A percentile compares a stretch with the other conserved stretches of the same genome.
phyloP scores from a whole-genome alignment of 2,888 invertebrate species.

The Thelaira solivaga region DNA sequence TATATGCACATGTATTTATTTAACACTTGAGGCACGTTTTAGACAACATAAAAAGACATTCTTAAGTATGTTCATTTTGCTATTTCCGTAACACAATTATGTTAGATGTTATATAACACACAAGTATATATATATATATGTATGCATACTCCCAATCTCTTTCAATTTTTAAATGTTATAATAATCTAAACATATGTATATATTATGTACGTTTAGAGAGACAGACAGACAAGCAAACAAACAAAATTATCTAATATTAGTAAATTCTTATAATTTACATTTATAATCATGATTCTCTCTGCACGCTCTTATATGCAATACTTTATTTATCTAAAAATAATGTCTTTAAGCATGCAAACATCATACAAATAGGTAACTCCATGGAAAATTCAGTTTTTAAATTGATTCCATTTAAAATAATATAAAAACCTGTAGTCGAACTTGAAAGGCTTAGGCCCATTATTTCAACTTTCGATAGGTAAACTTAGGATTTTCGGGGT shows the following conservation, averaged over 20 bases:
- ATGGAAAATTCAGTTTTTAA: too few species aligned
- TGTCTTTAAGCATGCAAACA: background rate
- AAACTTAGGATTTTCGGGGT: too few species aligned
- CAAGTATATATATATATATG: constrained; percentile 1
- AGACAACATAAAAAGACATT: constrained; percentile 59
- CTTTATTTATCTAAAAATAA: background rate
- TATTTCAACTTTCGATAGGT: too few species aligned
- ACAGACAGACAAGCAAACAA: too few species aligned
- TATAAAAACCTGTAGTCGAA: too few species aligned
- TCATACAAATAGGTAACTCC: too few species aligned
- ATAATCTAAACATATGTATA: constrained; percentile 29
- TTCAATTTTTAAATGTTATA: constrained; percentile 24
- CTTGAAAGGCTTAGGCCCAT: too few species aligned
- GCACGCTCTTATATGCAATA: background rate
- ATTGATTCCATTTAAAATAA: too few species aligned
- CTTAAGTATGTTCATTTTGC: constrained; percentile 59
- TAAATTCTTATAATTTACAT: constrained; percentile 46
- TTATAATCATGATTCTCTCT: constrained; percentile 30
- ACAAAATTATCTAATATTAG: constrained; percentile 33
- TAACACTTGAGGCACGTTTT: constrained; percentile 64
- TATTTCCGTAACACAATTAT: constrained; percentile 61
- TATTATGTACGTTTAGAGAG: background rate
- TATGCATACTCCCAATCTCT: background rate
- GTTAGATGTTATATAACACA: constrained; percentile 53
- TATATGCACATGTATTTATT: constrained; percentile 50